Base-by-base conservation (phyloP, 2,797 vertebrate species). In the Cossypha caffra region DNA sequence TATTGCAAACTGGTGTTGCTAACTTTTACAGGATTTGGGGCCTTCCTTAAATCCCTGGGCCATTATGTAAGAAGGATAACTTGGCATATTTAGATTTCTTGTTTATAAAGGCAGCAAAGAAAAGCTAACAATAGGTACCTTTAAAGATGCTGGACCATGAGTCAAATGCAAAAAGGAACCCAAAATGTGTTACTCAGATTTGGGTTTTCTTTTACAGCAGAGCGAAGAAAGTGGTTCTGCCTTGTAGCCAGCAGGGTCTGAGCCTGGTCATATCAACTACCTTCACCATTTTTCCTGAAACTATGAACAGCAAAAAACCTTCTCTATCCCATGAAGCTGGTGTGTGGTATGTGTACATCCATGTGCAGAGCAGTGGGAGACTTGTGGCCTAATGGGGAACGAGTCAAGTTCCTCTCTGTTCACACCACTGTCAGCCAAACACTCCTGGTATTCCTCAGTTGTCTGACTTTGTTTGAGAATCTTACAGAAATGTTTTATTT, bases 41-140 rank as follows among this genome's bases (percentile, higher is more conserved):
- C 31, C 80, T 86, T 58, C 57, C 33, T 74, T 67, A 90, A 92
- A 50, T 94, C 86, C 88, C 77, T 3, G 29, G 42, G 47, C 67
- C 37, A 13, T 94, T 93, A 84, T 3, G 8, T 88, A 88, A 85
- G 59, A 79, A 71, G 18, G 11, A 5, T 48, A 88, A 13, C 33
- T 59, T 57, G 25, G 31, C 10, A 42, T 79, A 57, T 76, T 86
- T 78, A 78, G 21, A 5, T 71, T 89, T 91, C 81, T 61, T 85
- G 13, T 2, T 81, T 84, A 37, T 85, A 26, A 73, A 21, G 33
- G 40, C 75, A 94, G 43, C 28, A 74, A 74, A 81, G 69, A 66
- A 90, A 42, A 66, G 7, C 43, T 45, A 66, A 84, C 38, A 90
- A 33, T 4, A 37, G 45, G 68, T 76, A 87, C 48, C n/a, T 57